Conservation (phyloP, 2,797 vertebrate genomes). For the Manis crassicaudata region DNA sequence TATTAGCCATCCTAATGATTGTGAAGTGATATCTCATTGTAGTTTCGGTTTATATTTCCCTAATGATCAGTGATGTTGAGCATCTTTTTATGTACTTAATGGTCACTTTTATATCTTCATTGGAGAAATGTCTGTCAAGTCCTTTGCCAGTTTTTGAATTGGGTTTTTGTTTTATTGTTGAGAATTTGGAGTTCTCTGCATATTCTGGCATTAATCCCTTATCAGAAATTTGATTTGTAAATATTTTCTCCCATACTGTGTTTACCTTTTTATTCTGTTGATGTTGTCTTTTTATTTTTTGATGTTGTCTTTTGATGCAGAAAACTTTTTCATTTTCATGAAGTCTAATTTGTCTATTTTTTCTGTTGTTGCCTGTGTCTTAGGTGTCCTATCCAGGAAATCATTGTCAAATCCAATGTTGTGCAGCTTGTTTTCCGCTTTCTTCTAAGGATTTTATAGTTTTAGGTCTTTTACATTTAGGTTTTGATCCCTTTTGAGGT, state of each 20-base stretch:
- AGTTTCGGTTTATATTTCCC: not conserved
- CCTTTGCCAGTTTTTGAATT: not conserved
- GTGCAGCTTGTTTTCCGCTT: not conserved
- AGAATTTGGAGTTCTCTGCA: not conserved
- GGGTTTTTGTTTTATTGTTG: not conserved
- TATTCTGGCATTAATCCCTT: not conserved
- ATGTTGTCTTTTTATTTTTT: not conserved
- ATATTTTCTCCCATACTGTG: not conserved
- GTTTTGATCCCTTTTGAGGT: not conserved
- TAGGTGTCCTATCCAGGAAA: not conserved
- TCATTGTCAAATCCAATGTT: not conserved
- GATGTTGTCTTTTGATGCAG: not conserved
- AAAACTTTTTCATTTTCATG: not conserved
- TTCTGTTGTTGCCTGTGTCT: not conserved
- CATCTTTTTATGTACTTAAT: not conserved
- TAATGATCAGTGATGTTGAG: not conserved
- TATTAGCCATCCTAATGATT: not conserved
- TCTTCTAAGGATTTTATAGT: not conserved
- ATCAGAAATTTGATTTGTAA: not conserved
- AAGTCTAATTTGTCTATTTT: not conserved
- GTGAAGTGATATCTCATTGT: not conserved
- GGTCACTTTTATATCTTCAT: not conserved
- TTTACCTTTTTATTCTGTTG: not conserved
- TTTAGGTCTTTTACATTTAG: not conserved
- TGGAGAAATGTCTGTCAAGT: not conserved